Base-by-base conservation (phyloP, 2,113 vertebrate genomes). In the Xenopus borealis region DNA sequence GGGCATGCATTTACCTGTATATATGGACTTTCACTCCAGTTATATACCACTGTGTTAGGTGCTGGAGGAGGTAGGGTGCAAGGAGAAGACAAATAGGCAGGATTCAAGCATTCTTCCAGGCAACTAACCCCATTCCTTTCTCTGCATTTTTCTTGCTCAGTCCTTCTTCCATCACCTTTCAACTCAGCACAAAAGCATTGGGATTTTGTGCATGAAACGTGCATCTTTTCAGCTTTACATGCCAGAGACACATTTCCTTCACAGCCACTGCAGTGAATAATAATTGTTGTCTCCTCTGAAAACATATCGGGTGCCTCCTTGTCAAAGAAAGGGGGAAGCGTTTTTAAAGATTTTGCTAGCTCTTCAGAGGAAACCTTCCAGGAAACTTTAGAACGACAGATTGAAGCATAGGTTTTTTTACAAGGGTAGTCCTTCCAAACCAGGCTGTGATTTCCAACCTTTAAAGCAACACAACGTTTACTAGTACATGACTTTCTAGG, bases 391-490 rank as follows among this genome's bases (percentile, higher is more conserved):
- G 12, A 70, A 10, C 67, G 66, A 65, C 86, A 87, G 47, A 87
- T 82, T 17, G 83, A 85, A 14, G 74, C 58, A 63, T 72, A 12
- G 33, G 53, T 30, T 7, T 12, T 62, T 12, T 0, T 72, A 62
- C 86, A 87, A 2, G 0, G 2, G 1, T 2, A 10, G 23, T 75
- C 27, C 18, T n/a, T 30, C 69, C 82, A 83, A 20, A 78, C 75
- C 74, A 73, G 81, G 40, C 18, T 78, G 10, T 55, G 6, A 27
- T 69, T 62, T 40, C 30, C 61, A 7, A 7, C 46, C 64, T 11
- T 50, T 72, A 0, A 66, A 92, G 61, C 76, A 0, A 79, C 90
- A 63, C 91, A 93, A 1, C 58, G 81, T 4, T 13, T 12, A 0
- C 10, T 13, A 0, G 68, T 80, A 19, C 92, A 93, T 30, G 84